A percentile compares a stretch with the other conserved stretches of the same genome.
Evolutionary conservation across 2,113 vertebrate species (phyloP).

Genomic region (Turdus rufiventris): DNA sequence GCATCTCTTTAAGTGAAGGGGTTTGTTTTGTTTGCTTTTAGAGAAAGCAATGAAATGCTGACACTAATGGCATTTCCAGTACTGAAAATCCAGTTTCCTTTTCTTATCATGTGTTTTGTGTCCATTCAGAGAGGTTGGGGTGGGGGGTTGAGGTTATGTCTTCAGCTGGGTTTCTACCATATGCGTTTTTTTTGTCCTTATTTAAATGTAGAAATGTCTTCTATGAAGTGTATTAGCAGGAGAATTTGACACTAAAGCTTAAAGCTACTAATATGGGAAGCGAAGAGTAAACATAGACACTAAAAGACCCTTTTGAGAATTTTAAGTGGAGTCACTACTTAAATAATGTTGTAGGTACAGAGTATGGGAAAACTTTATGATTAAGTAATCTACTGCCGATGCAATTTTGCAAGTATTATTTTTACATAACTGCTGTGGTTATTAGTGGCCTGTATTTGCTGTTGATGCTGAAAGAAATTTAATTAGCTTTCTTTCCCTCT

Average conservation of each 20-base stretch:
- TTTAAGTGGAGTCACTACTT: neutral
- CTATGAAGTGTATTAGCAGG: neutral
- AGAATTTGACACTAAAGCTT: neutral
- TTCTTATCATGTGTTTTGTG: neutral
- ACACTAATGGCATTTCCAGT: neutral
- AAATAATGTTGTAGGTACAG: neutral
- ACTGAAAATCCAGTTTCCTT: neutral
- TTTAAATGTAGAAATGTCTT: neutral
- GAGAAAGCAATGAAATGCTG: neutral
- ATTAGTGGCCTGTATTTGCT: neutral
- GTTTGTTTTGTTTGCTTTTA: neutral
- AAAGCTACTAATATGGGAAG: neutral
- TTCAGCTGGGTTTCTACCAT: neutral
- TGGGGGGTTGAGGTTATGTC: neutral
- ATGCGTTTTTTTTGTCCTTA: neutral
- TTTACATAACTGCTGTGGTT: neutral
- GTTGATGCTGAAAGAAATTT: neutral
- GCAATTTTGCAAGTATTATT: conserved; percentile 27
- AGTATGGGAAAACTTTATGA: neutral
- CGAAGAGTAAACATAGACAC: neutral
- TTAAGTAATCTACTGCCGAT: neutral
- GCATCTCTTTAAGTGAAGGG: neutral
- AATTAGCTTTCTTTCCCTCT: neutral
- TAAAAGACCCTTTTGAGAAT: neutral
- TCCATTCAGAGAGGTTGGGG: neutral